Evolutionary conservation across 2,888 invertebrate species (phyloP).

Genomic region (Dynastes tityus): DNA sequence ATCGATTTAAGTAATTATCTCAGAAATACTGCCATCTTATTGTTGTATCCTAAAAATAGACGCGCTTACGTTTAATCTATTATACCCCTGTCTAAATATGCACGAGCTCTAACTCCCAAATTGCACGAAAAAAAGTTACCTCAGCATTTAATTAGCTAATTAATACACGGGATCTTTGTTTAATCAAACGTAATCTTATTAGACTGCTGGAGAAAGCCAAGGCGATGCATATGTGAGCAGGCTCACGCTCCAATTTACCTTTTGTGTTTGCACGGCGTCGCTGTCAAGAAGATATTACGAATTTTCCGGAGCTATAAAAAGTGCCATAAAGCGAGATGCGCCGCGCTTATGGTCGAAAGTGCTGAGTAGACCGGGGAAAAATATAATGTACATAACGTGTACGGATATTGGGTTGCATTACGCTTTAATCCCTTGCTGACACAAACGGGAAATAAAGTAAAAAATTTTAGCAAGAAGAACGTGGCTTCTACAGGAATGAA

Average conservation of each 20-base stretch:
- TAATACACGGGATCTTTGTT: constrained; percentile 23
- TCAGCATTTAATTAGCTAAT: constrained; percentile 31
- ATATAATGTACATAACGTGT: constrained; percentile 17
- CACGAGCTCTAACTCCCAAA: background rate
- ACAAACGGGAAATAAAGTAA: constrained; percentile 5
- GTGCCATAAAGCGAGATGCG: background rate
- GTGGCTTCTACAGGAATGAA: no score
- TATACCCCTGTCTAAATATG: background rate
- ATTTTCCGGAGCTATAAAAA: constrained; percentile 11
- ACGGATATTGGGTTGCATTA: constrained; percentile 7
- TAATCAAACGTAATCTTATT: constrained; percentile 30
- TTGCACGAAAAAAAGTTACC: constrained; percentile 18
- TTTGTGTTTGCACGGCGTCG: constrained; percentile 7
- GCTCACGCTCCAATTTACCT: constrained; percentile 22
- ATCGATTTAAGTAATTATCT: background rate
- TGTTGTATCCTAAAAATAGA: background rate
- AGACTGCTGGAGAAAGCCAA: constrained; percentile 14
- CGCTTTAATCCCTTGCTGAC: constrained; percentile 20
- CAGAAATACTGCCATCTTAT: background rate
- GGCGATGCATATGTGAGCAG: constrained; percentile 3
- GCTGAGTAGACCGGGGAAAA: constrained; percentile 6
- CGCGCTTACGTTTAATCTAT: background rate
- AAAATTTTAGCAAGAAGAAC: background rate
- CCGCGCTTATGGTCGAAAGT: constrained; percentile 1
- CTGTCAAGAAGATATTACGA: constrained; percentile 26